Evolutionary conservation across 2,113 vertebrate species (phyloP).

Genomic region (Shinisaurus crocodilurus): DNA sequence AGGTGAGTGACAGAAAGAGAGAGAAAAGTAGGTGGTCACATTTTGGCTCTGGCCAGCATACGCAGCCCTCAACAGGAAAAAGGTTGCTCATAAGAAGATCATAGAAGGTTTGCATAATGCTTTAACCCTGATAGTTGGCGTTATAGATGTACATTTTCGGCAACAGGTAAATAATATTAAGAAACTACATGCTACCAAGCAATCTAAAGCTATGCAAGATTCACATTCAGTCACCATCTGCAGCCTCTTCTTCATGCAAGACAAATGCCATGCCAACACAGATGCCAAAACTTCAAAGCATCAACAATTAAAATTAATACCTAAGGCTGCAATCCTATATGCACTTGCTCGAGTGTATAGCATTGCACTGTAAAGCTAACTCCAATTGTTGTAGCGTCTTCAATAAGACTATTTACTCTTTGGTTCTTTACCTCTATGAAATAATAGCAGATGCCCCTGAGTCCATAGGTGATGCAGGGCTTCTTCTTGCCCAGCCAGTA

Average conservation of each 20-base stretch:
- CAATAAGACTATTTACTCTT: not conserved
- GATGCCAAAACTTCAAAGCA: not conserved
- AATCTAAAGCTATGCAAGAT: not conserved
- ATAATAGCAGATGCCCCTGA: conserved; percentile 95
- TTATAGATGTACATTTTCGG: not conserved
- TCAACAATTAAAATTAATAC: not conserved
- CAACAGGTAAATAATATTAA: not conserved
- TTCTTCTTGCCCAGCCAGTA: conserved; percentile 98
- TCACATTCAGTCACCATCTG: not conserved
- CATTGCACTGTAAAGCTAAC: not conserved
- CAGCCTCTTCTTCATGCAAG: not conserved
- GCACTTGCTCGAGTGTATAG: not conserved
- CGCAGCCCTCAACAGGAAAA: not conserved
- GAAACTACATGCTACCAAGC: not conserved
- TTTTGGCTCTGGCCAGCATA: not conserved
- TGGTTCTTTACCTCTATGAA: conserved; percentile 80
- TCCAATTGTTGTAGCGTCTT: not conserved
- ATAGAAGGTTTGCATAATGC: not conserved
- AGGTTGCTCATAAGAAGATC: not conserved
- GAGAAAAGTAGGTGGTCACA: no score
- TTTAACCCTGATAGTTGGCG: not conserved
- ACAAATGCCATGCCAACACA: not conserved
- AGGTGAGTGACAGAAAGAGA: not conserved
- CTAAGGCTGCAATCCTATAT: not conserved
- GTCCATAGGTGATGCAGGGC: conserved; percentile 95